A percentile compares a stretch with the other conserved stretches of the same genome.
Conservation (phyloP, 2,888 invertebrate species). For the Melinaea menophilus region DNA sequence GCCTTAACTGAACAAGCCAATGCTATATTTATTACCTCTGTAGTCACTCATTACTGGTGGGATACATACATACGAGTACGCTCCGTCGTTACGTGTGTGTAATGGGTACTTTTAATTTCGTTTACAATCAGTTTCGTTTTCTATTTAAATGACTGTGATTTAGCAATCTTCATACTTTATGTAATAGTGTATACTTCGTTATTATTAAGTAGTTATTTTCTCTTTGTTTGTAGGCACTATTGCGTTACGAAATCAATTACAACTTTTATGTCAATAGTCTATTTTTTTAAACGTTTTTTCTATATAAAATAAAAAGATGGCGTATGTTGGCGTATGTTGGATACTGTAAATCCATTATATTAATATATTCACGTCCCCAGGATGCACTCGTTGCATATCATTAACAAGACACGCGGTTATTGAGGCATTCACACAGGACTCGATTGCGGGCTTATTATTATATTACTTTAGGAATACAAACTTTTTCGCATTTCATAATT, state of each 20-base stretch:
- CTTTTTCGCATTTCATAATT: too few relatives aligned
- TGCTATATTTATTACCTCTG: slow-evolving; percentile 63
- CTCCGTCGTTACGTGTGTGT: slow-evolving; percentile 1
- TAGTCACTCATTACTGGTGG: slow-evolving; percentile 52
- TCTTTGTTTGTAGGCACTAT: too few relatives aligned
- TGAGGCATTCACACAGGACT: slow-evolving; percentile 63
- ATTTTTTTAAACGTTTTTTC: too few relatives aligned
- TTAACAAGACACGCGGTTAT: slow-evolving; percentile 58
- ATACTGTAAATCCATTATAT: slow-evolving; percentile 44
- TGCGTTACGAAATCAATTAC: too few relatives aligned
- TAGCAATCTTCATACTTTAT: not conserved
- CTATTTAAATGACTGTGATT: slow-evolving; percentile 4
- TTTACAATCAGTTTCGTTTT: slow-evolving; percentile 26
- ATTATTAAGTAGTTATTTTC: too few relatives aligned
- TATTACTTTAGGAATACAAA: slow-evolving; percentile 41
- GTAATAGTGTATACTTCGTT: not conserved
- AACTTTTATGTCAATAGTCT: too few relatives aligned
- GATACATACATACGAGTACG: slow-evolving; percentile 9
- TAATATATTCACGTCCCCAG: slow-evolving; percentile 65
- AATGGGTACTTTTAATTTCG: slow-evolving; percentile 57
- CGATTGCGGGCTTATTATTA: slow-evolving; percentile 66
- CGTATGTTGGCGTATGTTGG: too few relatives aligned
- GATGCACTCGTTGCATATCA: slow-evolving; percentile 67
- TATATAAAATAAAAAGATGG: too few relatives aligned
- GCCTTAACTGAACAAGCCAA: slow-evolving; percentile 50